Conservation (phyloP, 2,113 vertebrate genomes). For the Rhodinocichla rosea region DNA sequence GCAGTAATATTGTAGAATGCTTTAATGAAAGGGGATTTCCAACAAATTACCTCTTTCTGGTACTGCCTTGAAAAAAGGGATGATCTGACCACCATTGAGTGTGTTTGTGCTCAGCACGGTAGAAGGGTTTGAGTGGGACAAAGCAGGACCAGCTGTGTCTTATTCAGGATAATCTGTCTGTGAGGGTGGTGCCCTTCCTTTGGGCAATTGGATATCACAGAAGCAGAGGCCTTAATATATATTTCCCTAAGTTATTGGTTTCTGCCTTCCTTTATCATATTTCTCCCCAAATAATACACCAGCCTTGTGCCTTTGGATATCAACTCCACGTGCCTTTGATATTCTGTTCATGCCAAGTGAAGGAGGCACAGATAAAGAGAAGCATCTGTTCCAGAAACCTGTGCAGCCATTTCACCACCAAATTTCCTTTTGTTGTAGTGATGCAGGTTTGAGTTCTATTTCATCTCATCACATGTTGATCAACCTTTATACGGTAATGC, state of each 20-base stretch:
- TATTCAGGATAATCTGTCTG: background rate
- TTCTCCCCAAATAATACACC: background rate
- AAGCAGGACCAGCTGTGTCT: background rate
- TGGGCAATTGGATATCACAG: background rate
- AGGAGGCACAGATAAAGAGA: background rate
- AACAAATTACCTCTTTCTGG: background rate
- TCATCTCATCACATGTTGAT: background rate
- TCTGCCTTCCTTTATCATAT: background rate
- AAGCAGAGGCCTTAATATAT: background rate
- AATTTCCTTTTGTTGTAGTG: background rate
- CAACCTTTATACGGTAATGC: background rate
- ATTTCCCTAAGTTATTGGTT: background rate
- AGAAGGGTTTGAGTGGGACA: background rate
- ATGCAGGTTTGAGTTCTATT: background rate
- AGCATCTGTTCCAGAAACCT: background rate
- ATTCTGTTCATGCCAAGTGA: background rate
- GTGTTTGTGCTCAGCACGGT: background rate
- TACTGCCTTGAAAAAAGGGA: background rate
- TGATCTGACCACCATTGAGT: background rate
- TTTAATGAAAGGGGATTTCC: background rate
- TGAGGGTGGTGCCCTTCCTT: background rate
- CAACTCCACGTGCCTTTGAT: background rate
- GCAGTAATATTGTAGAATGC: background rate
- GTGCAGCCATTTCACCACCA: background rate
- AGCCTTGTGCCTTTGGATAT: fast-evolving